phyloP scores from a whole-genome alignment of 2,888 invertebrate genomes.

The Diloba caeruleocephala region DNA sequence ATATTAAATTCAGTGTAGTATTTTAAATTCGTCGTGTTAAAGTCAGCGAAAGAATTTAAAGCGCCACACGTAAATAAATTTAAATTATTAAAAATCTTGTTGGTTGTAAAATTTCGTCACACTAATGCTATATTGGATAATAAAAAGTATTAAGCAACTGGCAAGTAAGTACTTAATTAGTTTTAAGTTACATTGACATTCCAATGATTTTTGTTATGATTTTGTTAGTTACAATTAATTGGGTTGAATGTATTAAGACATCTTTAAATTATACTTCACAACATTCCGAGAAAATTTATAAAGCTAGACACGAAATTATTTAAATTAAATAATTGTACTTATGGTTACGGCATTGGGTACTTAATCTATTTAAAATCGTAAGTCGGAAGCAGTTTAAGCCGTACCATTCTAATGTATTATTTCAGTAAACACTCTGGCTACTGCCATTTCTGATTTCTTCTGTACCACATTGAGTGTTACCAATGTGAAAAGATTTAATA shows the following conservation, averaged over 20 bases:
- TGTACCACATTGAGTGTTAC: constrained; percentile 23
- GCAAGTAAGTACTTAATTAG: constrained; percentile 61
- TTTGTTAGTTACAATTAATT: constrained; percentile 34
- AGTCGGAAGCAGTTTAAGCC: constrained; percentile 33
- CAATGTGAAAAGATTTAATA: constrained; percentile 19
- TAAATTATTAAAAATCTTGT: constrained; percentile 43
- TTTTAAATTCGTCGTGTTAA: constrained; percentile 22
- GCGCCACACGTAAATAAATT: constrained; percentile 29
- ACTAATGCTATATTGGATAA: constrained; percentile 59
- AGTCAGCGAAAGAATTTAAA: constrained; percentile 22
- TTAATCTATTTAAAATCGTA: constrained; percentile 41
- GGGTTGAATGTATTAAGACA: constrained; percentile 21
- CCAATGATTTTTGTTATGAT: constrained; percentile 58
- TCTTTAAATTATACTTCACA: constrained; percentile 26
- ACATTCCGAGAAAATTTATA: constrained; percentile 33
- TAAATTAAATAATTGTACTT: constrained; percentile 23
- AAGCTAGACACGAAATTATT: constrained; percentile 36
- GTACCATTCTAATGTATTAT: constrained; percentile 25
- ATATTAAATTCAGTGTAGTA: constrained; percentile 30
- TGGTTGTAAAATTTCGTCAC: constrained; percentile 60
- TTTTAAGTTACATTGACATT: constrained; percentile 61
- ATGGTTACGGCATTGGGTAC: constrained; percentile 27
- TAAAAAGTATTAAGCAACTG: constrained; percentile 39
- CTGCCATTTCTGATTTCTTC: constrained; percentile 6
- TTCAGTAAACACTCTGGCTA: constrained; percentile 20